phyloP scores from a whole-genome alignment of 2,888 invertebrate genomes.

The Rhopalosiphum nymphaeae region DNA sequence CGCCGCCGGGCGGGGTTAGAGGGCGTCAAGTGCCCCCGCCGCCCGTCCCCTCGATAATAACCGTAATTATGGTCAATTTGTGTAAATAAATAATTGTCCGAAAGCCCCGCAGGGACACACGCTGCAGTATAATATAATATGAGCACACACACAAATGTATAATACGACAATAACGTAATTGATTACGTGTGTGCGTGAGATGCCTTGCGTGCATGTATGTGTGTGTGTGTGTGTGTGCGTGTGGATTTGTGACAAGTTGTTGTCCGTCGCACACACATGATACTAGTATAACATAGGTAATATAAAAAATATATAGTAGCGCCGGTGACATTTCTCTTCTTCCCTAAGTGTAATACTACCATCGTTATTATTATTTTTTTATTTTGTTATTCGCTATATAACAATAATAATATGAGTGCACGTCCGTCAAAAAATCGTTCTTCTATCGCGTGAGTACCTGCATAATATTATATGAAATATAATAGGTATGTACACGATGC shows the following conservation, averaged over 20 bases:
- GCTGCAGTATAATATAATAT: slow-evolving; percentile 1
- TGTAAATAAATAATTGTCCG: slow-evolving; percentile 52
- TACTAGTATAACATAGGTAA: not conserved
- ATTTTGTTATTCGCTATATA: not conserved
- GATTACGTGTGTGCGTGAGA: slow-evolving; percentile 11
- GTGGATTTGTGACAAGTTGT: slow-evolving; percentile 27
- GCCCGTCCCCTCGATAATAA: slow-evolving; percentile 46
- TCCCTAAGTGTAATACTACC: not conserved
- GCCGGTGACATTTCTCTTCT: slow-evolving; percentile 33
- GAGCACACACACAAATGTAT: not conserved
- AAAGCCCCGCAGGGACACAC: slow-evolving; percentile 47
- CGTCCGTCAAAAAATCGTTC: slow-evolving; percentile 20
- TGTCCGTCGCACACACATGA: not conserved
- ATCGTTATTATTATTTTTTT: slow-evolving; percentile 18
- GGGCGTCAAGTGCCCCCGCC: slow-evolving; percentile 52
- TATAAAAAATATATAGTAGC: not conserved
- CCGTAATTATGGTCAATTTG: slow-evolving; percentile 62
- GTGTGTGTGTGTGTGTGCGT: not conserved
- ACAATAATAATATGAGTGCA: not conserved
- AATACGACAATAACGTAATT: slow-evolving; percentile 15
- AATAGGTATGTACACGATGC: slow-evolving; percentile 4
- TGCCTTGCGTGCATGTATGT: not conserved
- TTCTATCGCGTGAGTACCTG: slow-evolving; percentile 16
- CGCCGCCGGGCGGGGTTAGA: slow-evolving; percentile 44
- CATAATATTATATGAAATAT: not conserved